Conservation (phyloP, 2,888 invertebrate genomes). For the Thymelicus acteon region DNA sequence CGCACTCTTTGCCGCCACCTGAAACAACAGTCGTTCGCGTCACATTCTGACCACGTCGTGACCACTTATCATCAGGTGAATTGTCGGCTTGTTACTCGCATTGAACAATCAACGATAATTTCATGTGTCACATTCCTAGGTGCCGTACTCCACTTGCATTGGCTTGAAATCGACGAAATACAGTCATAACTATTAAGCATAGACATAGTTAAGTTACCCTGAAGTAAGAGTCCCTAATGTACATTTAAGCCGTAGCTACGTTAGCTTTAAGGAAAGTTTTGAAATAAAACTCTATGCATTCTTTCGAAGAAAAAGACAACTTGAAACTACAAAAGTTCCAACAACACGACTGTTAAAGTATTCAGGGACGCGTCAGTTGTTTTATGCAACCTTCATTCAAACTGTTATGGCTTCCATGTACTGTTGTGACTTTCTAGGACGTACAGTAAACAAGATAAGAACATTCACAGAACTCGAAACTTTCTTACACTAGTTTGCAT, state of each 20-base stretch:
- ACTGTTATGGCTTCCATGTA: constrained; percentile 5
- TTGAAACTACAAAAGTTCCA: not conserved
- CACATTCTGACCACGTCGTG: too few species aligned
- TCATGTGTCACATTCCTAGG: too few species aligned
- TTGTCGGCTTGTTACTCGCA: too few species aligned
- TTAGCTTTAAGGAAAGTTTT: not conserved
- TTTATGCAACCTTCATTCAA: constrained; percentile 16
- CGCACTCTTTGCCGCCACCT: constrained; percentile 79
- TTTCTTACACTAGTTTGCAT: constrained; percentile 18
- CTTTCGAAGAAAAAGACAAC: not conserved
- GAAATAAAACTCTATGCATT: not conserved
- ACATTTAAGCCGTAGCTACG: not conserved
- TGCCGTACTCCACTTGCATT: too few species aligned
- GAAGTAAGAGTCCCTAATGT: not conserved
- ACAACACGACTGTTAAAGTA: not conserved
- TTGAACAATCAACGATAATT: not conserved
- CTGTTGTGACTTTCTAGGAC: not conserved
- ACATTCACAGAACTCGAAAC: constrained; percentile 11
- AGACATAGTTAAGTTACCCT: too few species aligned
- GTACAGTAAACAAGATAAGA: constrained; percentile 17
- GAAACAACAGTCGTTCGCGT: not conserved
- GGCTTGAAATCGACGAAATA: too few species aligned
- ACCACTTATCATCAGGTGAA: too few species aligned
- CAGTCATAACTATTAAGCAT: too few species aligned
- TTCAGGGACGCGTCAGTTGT: constrained; percentile 5